Percentiles rank a stretch among this genome's conserved stretches.
These are phyloP conservation scores for Alces alces DNA, from an alignment of 2,113 vertebrate genomes.

Conservation along the genomic window DNA sequence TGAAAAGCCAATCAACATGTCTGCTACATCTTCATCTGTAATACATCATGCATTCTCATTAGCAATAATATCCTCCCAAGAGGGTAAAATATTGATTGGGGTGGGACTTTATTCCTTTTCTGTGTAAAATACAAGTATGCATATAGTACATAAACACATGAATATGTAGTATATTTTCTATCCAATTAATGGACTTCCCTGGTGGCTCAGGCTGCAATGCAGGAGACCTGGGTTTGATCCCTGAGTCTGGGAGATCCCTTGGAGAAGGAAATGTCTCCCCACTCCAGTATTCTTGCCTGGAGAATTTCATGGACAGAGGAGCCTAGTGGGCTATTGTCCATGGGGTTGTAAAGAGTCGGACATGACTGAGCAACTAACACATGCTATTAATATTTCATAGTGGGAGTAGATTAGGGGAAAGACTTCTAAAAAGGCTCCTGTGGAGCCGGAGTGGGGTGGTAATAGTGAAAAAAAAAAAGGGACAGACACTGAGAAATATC, in stretches of 20 bases:
- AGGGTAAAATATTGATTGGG: neutral
- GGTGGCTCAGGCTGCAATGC: neutral
- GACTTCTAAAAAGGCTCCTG: neutral
- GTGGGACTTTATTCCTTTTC: neutral
- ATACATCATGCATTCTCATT: neutral
- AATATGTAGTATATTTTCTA: neutral
- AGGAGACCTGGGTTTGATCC: neutral
- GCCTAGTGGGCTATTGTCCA: neutral
- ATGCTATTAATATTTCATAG: neutral
- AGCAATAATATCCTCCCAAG: neutral
- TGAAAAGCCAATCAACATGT: rapidly evolving
- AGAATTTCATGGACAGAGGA: neutral
- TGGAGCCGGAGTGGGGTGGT: rapidly evolving
- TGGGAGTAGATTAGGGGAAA: neutral
- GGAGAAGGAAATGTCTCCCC: neutral
- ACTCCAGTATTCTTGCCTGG: neutral
- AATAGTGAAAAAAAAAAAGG: neutral
- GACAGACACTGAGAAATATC: neutral
- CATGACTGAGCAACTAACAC: neutral
- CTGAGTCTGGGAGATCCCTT: neutral
- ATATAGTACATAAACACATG: neutral
- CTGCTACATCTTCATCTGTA: neutral
- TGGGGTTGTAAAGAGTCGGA: neutral
- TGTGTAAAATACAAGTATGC: neutral
- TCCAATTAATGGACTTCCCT: neutral